These are phyloP conservation scores for Sterrhoptilus dennistouni DNA, from an alignment of 2,113 vertebrate genomes.

Conservation along the genomic window DNA sequence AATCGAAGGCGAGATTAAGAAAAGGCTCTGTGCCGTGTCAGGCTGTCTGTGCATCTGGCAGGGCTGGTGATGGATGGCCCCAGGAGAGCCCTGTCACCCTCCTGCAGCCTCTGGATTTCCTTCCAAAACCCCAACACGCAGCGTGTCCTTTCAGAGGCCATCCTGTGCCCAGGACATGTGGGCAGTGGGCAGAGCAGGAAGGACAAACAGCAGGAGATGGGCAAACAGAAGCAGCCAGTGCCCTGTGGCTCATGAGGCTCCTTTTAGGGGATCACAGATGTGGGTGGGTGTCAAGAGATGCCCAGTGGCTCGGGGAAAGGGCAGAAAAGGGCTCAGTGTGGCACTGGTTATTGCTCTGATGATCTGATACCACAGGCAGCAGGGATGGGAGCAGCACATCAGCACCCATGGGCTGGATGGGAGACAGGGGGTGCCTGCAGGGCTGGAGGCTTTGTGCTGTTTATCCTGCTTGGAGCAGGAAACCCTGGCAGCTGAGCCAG, in stretches of 20 bases:
- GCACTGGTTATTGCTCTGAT: neutral
- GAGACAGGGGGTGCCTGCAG: neutral
- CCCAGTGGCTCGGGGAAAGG: rapidly evolving
- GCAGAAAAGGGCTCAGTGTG: neutral
- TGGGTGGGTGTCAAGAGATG: neutral
- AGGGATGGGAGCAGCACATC: rapidly evolving
- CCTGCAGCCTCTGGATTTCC: neutral
- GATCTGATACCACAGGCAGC: neutral
- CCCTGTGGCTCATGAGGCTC: neutral
- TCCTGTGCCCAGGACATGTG: rapidly evolving
- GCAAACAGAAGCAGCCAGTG: neutral
- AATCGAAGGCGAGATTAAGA: neutral
- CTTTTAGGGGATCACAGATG: neutral
- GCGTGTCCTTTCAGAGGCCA: neutral
- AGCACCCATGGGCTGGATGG: rapidly evolving
- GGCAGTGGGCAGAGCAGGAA: neutral
- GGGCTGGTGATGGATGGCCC: neutral
- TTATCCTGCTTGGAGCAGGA: neutral
- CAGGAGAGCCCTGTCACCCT: neutral
- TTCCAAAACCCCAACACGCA: neutral
- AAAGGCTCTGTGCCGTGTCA: neutral
- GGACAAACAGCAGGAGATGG: neutral
- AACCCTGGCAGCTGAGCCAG: neutral
- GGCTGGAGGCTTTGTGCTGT: neutral
- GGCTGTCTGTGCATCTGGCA: slow-evolving; percentile 16